A percentile compares a stretch with the other conserved stretches of the same genome.
These are phyloP conservation scores for Ctenomys sociabilis DNA, from an alignment of 2,113 vertebrate genomes.

Conservation along the genomic window DNA sequence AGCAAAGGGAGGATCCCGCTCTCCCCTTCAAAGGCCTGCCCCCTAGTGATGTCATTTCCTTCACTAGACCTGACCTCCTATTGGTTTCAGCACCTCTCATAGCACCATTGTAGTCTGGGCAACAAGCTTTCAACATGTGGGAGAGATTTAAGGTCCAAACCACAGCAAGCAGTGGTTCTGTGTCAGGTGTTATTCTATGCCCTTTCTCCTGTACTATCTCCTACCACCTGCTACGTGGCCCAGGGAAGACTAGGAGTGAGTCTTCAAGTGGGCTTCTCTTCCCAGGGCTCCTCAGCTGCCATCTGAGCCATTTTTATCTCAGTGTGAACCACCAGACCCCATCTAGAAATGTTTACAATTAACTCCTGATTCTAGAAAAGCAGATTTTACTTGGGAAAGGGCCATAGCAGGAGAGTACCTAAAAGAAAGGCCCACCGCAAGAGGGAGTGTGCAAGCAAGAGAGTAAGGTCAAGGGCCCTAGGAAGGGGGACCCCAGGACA, in stretches of 20 bases:
- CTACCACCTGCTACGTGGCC: neutral
- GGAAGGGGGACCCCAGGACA: neutral
- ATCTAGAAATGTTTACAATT: neutral
- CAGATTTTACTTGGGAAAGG: neutral
- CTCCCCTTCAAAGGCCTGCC: neutral
- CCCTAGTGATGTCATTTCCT: neutral
- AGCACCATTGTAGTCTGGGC: neutral
- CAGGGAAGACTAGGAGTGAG: neutral
- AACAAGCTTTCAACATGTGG: neutral
- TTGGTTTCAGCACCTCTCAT: neutral
- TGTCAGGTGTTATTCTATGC: neutral
- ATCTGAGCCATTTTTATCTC: neutral
- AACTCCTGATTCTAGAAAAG: neutral
- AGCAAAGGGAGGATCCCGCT: neutral
- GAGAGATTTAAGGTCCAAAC: neutral
- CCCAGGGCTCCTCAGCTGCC: neutral
- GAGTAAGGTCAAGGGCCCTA: neutral
- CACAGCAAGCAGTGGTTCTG: neutral
- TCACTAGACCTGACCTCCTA: neutral
- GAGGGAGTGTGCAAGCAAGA: fast-evolving
- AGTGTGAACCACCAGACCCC: neutral
- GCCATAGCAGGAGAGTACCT: fast-evolving
- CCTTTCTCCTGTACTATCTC: neutral
- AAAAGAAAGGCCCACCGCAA: neutral
- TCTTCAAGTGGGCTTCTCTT: neutral